Evolutionary conservation across 2,113 vertebrate species (phyloP), one percentile per base, ranked within the genome.

Genomic region (Oxygymnocypris stewartii): DNA sequence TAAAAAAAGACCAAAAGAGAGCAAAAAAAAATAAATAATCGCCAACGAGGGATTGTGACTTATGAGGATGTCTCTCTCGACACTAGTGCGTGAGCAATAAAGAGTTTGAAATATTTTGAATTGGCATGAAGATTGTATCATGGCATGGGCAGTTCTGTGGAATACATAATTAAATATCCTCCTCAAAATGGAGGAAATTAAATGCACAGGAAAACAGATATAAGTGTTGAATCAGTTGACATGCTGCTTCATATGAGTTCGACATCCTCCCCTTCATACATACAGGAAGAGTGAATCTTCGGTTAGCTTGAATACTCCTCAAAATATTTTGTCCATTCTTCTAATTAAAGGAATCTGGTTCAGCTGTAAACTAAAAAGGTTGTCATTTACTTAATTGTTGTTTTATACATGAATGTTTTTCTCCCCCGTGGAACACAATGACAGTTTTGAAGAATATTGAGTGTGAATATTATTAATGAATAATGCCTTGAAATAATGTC

Each of bases 1-100:
- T 91, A 91, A 89, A 89, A 91, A 91, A 91, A 91, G 89, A 87
- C 65, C 69, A 84, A 82, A 86, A 75, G 77, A 91, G 87, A 86
- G 84, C 40, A 35, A 80, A 81, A 85, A 79, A 82, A 65, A 63
- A 25, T n/a, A n/a, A n/a, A n/a, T n/a, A n/a, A n/a, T n/a, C 75
- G 14, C 59, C 73, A 86, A 40, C 23, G 77, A 86, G 71, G 73
- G 49, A 74, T 76, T 82, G 54, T 78, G 75, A 71, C 85, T 85
- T 79, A 25, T 47, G 61, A 78, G 79, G 25, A 65, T n/a, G 40
- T 42, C 25, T 86, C 79, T 78, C 49, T 31, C 9, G 61, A n/a
- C 31, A 44, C 79, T 44, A 65, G 80, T 51, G n/a, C 13, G 25
- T 31, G 40, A 51, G 69, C 63, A 82, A 18, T 51, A 71, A 0